phyloP scores from a whole-genome alignment of 2,888 invertebrate genomes.

The Lithophane semibrunnea region DNA sequence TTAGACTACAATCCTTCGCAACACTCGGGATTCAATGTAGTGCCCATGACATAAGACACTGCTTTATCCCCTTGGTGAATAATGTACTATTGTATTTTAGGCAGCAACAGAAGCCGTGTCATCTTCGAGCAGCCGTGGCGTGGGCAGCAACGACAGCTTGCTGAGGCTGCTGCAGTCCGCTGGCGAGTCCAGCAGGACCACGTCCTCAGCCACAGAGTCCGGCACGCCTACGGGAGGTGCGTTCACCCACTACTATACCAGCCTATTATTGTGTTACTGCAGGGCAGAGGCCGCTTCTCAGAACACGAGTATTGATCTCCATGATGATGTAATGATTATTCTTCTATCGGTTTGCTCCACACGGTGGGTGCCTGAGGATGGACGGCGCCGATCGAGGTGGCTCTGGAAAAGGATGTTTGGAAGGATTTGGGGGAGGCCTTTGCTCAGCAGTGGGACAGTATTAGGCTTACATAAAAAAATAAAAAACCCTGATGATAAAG shows the following conservation, averaged over 20 bases:
- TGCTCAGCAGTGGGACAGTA: too few relatives aligned
- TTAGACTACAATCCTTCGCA: background rate
- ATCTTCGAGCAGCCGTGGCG: conserved; percentile 67
- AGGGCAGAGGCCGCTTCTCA: too few relatives aligned
- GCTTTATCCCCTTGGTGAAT: background rate
- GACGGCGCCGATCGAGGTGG: background rate
- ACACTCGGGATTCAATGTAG: background rate
- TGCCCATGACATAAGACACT: background rate
- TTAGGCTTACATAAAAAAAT: too few relatives aligned
- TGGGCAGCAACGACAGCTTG: conserved; percentile 73
- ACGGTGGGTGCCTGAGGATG: too few relatives aligned
- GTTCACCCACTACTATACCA: background rate
- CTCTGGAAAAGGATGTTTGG: too few relatives aligned
- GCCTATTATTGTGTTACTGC: too few relatives aligned
- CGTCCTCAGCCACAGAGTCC: conserved; percentile 64
- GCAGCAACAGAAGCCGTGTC: conserved; percentile 83
- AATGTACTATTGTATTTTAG: conserved; percentile 62
- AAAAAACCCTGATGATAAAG: too few relatives aligned
- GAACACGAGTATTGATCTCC: too few relatives aligned
- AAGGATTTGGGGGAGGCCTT: too few relatives aligned
- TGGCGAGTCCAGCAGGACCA: conserved; percentile 68
- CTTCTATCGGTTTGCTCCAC: too few relatives aligned
- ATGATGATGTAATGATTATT: background rate
- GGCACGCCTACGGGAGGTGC: conserved; percentile 68
- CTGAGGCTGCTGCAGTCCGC: conserved; percentile 76